phyloP scores from a whole-genome alignment of 2,113 vertebrate genomes.

The Illadopsis cleaveri region DNA sequence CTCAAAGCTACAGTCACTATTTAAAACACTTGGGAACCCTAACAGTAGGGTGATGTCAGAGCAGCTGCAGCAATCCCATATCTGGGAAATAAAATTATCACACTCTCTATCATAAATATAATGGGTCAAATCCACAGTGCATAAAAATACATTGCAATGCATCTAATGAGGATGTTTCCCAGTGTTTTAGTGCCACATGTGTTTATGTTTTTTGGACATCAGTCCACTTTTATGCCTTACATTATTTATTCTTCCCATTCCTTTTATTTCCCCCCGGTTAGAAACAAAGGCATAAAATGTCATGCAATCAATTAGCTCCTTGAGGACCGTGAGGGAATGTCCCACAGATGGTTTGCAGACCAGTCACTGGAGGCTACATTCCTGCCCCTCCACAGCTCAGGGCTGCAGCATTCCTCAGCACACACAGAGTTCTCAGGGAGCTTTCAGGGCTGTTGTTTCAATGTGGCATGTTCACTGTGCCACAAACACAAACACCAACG shows the following conservation, averaged over 20 bases:
- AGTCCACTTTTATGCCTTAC: neutral
- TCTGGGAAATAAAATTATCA: neutral
- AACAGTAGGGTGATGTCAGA: neutral
- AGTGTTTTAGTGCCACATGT: neutral
- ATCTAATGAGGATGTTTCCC: neutral
- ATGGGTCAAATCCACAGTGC: neutral
- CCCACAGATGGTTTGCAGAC: neutral
- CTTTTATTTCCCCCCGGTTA: neutral
- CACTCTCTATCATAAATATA: neutral
- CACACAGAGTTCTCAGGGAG: neutral
- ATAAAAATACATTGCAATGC: neutral
- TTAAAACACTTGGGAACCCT: neutral
- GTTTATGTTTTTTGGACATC: neutral
- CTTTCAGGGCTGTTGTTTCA: neutral
- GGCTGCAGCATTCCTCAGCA: neutral
- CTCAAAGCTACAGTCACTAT: neutral
- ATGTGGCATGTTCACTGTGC: neutral
- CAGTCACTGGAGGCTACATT: fast-evolving
- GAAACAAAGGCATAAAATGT: neutral
- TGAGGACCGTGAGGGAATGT: neutral
- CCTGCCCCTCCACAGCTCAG: neutral
- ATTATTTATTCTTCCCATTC: neutral
- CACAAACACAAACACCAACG: fast-evolving
- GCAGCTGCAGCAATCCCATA: neutral
- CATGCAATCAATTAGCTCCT: neutral